Base-by-base conservation (phyloP, 2,113 vertebrate species). In the Piaya cayana region DNA sequence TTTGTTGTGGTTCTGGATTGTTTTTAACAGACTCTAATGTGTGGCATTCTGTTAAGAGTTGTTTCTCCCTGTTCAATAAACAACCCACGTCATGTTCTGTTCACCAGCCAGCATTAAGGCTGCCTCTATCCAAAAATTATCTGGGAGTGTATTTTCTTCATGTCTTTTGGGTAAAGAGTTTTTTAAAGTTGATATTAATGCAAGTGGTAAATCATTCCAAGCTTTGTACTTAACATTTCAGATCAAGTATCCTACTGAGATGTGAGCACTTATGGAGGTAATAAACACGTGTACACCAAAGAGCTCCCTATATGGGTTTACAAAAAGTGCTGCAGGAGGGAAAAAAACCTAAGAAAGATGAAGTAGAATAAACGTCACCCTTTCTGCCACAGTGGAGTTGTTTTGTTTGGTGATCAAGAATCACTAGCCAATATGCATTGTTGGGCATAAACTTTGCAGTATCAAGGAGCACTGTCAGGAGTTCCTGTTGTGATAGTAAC, bases 21-120 rank as follows among this genome's bases (percentile, higher is more conserved):
- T 20, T 53, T 52, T 14, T 17, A 22, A 25, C 2, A 5, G 26
- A 16, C 4, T 3, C 3, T 13, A 26, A 43, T 13, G 0, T 15
- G 25, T 6, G 5, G 12, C 45, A 64, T 76, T 52, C 1, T 3
- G 65, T 43, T 49, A 49, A 42, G 8, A 80, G 2, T 5, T 70
- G 8, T 22, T 55, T 55, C 15, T 67, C 20, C 5, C 4, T 15
- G 2, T 53, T 78, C 39, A 26, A 8, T 5, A 62, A 65, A 52
- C 8, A 60, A 60, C 0, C 0, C 30, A 22, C 5, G 8, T 69
- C 37, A 90, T 25, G 23, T 8, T 74, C 56, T 5, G 5, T 42
- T 14, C 4, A 34, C 15, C 11, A 64, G 63, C 9, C 7, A 56
- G 27, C 26, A 19, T 0, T 50, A 20, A 86, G 18, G 32, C 11